Percentiles rank a stretch among this genome's conserved stretches.
Conservation (phyloP, 2,113 vertebrate species). For the Mola mola region DNA sequence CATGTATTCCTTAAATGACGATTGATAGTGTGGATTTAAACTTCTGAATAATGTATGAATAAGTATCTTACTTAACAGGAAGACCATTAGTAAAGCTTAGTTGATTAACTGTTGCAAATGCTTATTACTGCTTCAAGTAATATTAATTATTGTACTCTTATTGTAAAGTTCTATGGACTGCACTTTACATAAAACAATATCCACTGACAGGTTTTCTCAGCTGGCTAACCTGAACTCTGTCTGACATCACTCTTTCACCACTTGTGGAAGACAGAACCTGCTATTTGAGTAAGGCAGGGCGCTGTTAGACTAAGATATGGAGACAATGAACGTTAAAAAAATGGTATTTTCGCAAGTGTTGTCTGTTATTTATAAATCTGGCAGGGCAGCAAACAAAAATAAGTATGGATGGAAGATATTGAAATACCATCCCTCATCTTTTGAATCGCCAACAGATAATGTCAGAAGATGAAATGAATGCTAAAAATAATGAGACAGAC, state of each 20-base stretch:
- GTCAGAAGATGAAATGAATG: constrained; percentile 36
- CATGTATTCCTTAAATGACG: too few species aligned
- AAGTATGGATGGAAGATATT: constrained; percentile 18
- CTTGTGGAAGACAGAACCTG: background rate
- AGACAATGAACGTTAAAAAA: constrained; percentile 12
- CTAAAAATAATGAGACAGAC: constrained; percentile 40
- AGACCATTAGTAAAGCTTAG: too few species aligned
- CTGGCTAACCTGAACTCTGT: constrained; percentile 15
- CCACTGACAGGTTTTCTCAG: background rate
- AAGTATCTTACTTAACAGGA: too few species aligned
- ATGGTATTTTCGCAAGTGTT: constrained; percentile 1
- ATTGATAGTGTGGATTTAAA: too few species aligned
- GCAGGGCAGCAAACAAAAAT: background rate
- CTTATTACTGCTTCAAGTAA: too few species aligned
- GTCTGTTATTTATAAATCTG: constrained; percentile 27
- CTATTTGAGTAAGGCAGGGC: constrained; percentile 37
- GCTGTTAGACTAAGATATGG: constrained; percentile 31
- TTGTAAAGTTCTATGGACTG: too few species aligned
- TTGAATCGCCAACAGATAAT: constrained; percentile 37
- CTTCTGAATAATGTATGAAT: too few species aligned
- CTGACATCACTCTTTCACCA: constrained; percentile 7
- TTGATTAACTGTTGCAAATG: too few species aligned
- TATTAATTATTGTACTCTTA: too few species aligned
- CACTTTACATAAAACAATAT: too few species aligned
- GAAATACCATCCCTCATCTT: constrained; percentile 14